phyloP scores from a whole-genome alignment of 37 sponge, comb jelly and placozoan species.

The Chondrosia reniformis region DNA sequence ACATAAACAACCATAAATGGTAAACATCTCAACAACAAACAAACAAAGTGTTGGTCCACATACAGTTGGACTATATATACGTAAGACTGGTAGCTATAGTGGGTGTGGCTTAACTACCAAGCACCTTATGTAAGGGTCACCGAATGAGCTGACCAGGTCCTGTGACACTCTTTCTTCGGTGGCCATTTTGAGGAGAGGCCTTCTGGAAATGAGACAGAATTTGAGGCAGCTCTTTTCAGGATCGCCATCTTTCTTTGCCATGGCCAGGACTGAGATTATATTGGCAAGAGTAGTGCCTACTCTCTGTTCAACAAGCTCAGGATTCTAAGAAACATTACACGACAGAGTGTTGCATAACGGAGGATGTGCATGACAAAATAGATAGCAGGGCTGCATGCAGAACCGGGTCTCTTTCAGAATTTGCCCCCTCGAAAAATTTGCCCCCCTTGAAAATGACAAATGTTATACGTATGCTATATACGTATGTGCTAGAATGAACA shows the following conservation, averaged over 20 bases:
- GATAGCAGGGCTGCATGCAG: too few relatives aligned
- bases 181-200: slow-evolving; percentile 13
- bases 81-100: too few relatives aligned
- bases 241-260: slow-evolving; percentile 79
- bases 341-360: too few relatives aligned
- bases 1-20: neutral
- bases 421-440: too few relatives aligned
- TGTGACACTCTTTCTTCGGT: slow-evolving; percentile 42
- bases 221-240: slow-evolving; percentile 62
- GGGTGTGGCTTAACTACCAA: neutral
- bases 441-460: too few relatives aligned
- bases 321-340: neutral
- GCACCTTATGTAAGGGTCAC: slow-evolving; percentile 95
- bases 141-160: slow-evolving; percentile 80
- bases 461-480: too few relatives aligned
- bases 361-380: too few relatives aligned
- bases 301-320: neutral
- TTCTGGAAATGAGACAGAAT: slow-evolving; percentile 70
- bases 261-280: slow-evolving; percentile 85
- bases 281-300: slow-evolving; percentile 56
- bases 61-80: too few relatives aligned
- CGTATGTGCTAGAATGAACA: too few relatives aligned
- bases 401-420: too few relatives aligned
- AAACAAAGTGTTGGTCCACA: too few relatives aligned
- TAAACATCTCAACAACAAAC: too few relatives aligned